A percentile compares a stretch with the other conserved stretches of the same genome.
phyloP scores from a whole-genome alignment of 2,113 vertebrate genomes.

The Regulus satrapa region DNA sequence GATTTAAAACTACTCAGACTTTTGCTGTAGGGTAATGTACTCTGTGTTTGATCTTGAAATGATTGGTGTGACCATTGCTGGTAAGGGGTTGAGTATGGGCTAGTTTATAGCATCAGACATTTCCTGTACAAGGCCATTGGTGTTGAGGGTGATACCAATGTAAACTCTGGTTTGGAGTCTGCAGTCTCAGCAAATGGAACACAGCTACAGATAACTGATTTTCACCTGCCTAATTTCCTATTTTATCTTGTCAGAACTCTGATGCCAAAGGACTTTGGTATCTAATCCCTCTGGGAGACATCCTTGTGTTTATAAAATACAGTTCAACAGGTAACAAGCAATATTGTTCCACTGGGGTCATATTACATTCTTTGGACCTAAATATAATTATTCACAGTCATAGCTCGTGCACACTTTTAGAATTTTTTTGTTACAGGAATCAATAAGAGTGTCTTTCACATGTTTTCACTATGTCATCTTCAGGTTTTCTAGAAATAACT shows the following conservation, averaged over 20 bases:
- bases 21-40: not conserved
- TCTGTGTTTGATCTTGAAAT: not conserved
- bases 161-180: not conserved
- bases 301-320: not conserved
- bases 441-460: not conserved
- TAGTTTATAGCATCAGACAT: not conserved
- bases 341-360: not conserved
- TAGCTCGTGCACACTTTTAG: not conserved
- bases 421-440: not conserved
- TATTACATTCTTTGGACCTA: not conserved
- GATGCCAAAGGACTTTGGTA: not conserved
- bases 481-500: not conserved
- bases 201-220: not conserved
- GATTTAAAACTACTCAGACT: not conserved
- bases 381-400: not conserved
- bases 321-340: not conserved
- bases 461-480: not conserved
- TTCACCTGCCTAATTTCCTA: not conserved
- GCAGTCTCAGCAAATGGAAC: not conserved
- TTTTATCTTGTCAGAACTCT: not conserved
- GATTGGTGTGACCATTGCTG: not conserved
- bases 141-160: not conserved
- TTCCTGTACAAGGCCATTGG: not conserved
- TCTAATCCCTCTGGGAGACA: accelerated
- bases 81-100: not conserved